These are phyloP conservation scores for Halictus ligatus DNA, from an alignment of 2,888 invertebrate genomes.

Conservation along the genomic window DNA sequence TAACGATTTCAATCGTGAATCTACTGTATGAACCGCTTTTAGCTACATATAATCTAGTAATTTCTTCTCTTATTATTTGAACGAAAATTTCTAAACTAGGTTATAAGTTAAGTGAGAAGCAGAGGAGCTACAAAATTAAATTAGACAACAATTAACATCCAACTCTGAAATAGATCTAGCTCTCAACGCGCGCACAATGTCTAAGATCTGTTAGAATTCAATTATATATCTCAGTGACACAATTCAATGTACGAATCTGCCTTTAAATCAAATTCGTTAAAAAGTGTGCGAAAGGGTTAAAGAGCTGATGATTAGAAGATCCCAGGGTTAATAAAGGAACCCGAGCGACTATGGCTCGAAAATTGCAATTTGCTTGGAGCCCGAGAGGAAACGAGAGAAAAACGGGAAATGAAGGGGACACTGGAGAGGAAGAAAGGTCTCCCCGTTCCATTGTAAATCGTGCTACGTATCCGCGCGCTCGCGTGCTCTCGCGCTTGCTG, in stretches of 20 bases:
- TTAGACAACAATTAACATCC: not conserved
- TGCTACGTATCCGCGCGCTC: conserved; percentile 21
- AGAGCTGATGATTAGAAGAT: not conserved
- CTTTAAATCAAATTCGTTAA: not conserved
- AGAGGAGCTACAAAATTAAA: not conserved
- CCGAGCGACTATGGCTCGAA: not conserved
- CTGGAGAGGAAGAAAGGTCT: not conserved
- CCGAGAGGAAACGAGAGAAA: not conserved
- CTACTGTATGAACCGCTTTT: too few relatives aligned
- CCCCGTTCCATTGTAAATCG: conserved; percentile 20
- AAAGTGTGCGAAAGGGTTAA: not conserved
- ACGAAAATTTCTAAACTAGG: not conserved
- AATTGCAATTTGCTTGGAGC: not conserved
- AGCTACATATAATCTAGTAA: not conserved
- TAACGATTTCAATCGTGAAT: too few relatives aligned
- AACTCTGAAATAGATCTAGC: not conserved
- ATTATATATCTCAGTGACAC: not conserved
- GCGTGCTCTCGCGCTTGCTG: not conserved
- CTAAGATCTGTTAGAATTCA: too few relatives aligned
- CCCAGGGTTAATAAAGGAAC: not conserved
- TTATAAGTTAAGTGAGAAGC: not conserved
- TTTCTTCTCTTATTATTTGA: not conserved
- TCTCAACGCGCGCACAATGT: too few relatives aligned
- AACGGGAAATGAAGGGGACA: not conserved
- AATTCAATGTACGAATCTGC: not conserved